Conservation (phyloP, 2,888 invertebrate species). For the Ophraella communa region DNA sequence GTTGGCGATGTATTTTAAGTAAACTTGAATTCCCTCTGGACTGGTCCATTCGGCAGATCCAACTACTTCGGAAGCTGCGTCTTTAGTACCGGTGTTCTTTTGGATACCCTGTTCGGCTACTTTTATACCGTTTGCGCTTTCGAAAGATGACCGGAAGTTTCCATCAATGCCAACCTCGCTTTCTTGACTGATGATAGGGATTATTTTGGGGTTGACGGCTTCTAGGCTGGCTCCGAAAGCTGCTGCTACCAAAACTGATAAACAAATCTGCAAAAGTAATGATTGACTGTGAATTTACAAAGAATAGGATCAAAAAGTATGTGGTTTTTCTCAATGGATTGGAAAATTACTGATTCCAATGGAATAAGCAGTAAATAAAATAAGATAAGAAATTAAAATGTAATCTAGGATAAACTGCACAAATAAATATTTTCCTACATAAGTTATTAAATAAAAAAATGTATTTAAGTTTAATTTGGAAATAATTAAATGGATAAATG, state of each 20-base stretch:
- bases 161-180: constrained; percentile 61
- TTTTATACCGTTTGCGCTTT: constrained; percentile 63
- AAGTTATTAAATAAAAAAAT: too few relatives aligned
- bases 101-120: constrained; percentile 56
- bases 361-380: too few relatives aligned
- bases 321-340: too few relatives aligned
- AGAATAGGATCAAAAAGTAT: too few relatives aligned
- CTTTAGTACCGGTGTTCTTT: constrained; percentile 50
- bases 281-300: too few relatives aligned
- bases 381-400: too few relatives aligned
- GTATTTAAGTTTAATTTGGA: too few relatives aligned
- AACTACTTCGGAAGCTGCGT: constrained; percentile 43
- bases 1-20: constrained; percentile 62
- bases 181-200: constrained; percentile 50
- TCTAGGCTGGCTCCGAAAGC: constrained; percentile 47
- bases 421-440: too few relatives aligned
- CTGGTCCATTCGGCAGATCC: constrained; percentile 44
- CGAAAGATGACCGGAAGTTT: constrained; percentile 58
- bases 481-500: too few relatives aligned
- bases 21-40: constrained; percentile 43
- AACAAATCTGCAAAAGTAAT: constrained; percentile 41
- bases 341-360: too few relatives aligned
- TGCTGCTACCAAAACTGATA: constrained; percentile 44
- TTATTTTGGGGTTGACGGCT: background rate
- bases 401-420: too few relatives aligned